Evolutionary conservation across 2,113 vertebrate species (phyloP).

Genomic region (Baryphthengus martii): DNA sequence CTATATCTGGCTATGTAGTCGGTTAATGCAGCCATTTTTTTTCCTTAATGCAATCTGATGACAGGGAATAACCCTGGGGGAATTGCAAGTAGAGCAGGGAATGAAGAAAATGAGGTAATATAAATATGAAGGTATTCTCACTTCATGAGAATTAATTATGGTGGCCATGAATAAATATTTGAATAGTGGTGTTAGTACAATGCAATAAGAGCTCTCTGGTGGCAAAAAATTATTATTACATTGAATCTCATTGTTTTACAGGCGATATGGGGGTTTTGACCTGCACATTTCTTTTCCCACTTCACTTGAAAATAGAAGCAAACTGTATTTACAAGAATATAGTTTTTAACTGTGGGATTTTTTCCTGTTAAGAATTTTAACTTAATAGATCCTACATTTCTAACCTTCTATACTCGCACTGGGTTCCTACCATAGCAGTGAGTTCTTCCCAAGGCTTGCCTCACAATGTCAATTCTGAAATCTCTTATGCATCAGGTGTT

Average conservation of each 20-base stretch:
- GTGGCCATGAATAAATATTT: slow-evolving; percentile 46
- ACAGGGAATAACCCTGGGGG: not conserved
- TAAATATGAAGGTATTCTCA: slow-evolving; percentile 8
- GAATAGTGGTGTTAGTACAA: not conserved
- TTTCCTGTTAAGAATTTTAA: not conserved
- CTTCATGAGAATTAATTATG: slow-evolving; percentile 14
- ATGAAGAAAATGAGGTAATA: not conserved
- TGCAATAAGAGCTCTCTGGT: slow-evolving; percentile 48
- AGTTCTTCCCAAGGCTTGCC: not conserved
- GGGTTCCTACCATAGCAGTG: not conserved
- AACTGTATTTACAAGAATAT: not conserved
- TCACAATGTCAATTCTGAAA: not conserved
- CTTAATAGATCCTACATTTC: not conserved
- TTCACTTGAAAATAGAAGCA: not conserved
- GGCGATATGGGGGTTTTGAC: not conserved
- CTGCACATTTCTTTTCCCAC: not conserved
- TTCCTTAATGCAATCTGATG: not conserved
- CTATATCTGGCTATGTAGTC: not conserved
- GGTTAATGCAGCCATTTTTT: not conserved
- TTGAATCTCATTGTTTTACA: slow-evolving; percentile 13
- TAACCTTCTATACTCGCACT: not conserved
- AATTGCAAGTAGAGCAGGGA: not conserved
- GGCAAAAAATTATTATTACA: slow-evolving; percentile 49
- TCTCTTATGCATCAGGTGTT: not conserved
- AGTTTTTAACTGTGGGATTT: fast-evolving